These are phyloP conservation scores for Neotragus pygmaeus DNA, from an alignment of 2,113 vertebrate genomes.

Conservation along the genomic window DNA sequence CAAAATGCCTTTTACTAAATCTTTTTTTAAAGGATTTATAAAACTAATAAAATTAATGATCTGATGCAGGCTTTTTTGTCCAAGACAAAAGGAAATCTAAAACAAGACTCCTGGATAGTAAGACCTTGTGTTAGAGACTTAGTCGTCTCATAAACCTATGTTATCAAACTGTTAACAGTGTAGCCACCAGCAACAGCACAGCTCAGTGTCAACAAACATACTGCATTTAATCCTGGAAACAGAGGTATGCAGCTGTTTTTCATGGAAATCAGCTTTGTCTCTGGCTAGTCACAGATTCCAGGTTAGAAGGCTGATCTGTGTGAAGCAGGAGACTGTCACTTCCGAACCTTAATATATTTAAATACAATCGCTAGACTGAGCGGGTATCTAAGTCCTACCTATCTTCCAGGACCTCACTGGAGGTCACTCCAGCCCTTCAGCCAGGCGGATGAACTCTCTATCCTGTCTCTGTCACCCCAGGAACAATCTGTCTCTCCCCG, in stretches of 20 bases:
- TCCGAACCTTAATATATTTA: neutral
- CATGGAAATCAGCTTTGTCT: neutral
- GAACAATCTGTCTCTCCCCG: slow-evolving; percentile 1
- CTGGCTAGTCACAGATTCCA: neutral
- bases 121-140: neutral
- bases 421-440: neutral
- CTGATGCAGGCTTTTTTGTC: neutral
- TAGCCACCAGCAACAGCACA: neutral
- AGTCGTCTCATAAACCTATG: neutral
- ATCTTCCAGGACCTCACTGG: neutral
- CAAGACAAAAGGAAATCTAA: neutral
- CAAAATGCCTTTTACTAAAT: neutral
- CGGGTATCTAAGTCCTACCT: neutral
- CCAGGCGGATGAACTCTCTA: neutral
- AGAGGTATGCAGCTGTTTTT: neutral
- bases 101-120: neutral
- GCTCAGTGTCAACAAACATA: neutral
- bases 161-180: neutral
- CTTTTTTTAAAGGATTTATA: neutral
- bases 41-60: slow-evolving; percentile 2
- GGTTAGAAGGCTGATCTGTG: neutral
- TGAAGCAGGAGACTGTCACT: neutral
- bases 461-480: neutral
- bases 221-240: neutral
- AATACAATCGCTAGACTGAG: neutral